phyloP scores from a whole-genome alignment of 1,140 invertebrate genomes.

The Heliothis virescens region DNA sequence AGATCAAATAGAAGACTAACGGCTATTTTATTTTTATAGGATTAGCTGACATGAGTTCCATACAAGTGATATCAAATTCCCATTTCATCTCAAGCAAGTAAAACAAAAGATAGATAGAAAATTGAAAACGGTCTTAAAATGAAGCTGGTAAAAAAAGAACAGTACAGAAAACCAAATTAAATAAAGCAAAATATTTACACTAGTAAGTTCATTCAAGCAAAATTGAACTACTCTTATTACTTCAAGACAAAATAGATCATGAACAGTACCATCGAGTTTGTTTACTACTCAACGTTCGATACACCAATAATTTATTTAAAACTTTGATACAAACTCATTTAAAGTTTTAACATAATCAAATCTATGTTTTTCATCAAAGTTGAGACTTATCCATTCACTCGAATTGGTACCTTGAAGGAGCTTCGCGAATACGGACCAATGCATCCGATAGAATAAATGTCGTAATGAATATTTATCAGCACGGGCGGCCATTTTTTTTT shows the following conservation, averaged over 20 bases:
- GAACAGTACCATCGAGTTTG: not conserved
- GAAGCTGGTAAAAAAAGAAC: too few relatives aligned
- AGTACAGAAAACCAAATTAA: not conserved
- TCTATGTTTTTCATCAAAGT: slow-evolving; percentile 35
- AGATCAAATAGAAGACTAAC: too few relatives aligned
- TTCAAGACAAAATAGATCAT: not conserved
- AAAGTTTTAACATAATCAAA: slow-evolving; percentile 29
- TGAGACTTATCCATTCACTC: slow-evolving; percentile 21
- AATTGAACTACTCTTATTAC: not conserved
- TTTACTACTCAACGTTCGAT: not conserved
- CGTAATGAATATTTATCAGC: slow-evolving; percentile 38
- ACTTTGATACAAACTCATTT: not conserved
- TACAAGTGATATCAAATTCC: too few relatives aligned
- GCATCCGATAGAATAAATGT: slow-evolving; percentile 27
- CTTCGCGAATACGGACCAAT: slow-evolving; percentile 12
- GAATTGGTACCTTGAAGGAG: not conserved
- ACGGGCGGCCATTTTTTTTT: slow-evolving; percentile 13
- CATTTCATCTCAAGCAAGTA: too few relatives aligned
- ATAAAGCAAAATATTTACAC: not conserved
- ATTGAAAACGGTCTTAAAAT: too few relatives aligned
- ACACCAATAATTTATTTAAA: not conserved
- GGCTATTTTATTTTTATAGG: too few relatives aligned
- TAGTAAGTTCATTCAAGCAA: too few relatives aligned
- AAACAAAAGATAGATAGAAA: too few relatives aligned
- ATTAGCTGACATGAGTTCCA: too few relatives aligned